Percentiles rank a stretch among this genome's conserved stretches.
Evolutionary conservation across 2,113 vertebrate genomes (phyloP).

Genomic region (Holacanthus passer): DNA sequence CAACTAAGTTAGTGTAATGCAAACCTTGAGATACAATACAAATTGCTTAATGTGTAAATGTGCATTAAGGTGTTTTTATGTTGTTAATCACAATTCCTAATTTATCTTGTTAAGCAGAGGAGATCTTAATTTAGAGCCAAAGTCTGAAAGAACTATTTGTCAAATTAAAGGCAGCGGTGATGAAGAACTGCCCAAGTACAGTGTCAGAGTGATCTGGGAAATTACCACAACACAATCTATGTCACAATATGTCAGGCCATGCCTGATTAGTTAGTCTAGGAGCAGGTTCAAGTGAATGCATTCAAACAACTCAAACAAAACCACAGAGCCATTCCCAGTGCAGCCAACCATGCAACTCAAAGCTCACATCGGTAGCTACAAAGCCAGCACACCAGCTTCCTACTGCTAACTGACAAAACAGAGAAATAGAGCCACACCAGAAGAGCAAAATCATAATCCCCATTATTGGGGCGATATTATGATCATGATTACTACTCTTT

Average conservation of each 20-base stretch:
- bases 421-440: background rate
- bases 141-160: background rate
- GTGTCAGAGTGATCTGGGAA: background rate
- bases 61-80: background rate
- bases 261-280: background rate
- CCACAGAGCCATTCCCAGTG: constrained; percentile 25
- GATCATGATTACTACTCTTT: background rate
- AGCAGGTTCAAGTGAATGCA: background rate
- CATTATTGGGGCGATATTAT: background rate
- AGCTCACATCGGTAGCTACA: background rate
- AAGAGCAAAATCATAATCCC: background rate
- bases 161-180: background rate
- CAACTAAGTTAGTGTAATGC: background rate
- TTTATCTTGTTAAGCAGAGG: background rate
- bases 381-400: constrained; percentile 23
- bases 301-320: background rate
- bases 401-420: background rate
- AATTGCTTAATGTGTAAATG: background rate
- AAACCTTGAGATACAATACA: background rate
- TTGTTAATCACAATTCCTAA: background rate
- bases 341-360: constrained; percentile 44
- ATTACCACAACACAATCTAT: background rate
- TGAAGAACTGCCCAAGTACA: background rate
- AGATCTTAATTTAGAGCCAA: background rate
- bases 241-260: background rate